These are phyloP conservation scores for Distichodus sexfasciatus DNA, from an alignment of 2,797 vertebrate species.

Conservation along the genomic window DNA sequence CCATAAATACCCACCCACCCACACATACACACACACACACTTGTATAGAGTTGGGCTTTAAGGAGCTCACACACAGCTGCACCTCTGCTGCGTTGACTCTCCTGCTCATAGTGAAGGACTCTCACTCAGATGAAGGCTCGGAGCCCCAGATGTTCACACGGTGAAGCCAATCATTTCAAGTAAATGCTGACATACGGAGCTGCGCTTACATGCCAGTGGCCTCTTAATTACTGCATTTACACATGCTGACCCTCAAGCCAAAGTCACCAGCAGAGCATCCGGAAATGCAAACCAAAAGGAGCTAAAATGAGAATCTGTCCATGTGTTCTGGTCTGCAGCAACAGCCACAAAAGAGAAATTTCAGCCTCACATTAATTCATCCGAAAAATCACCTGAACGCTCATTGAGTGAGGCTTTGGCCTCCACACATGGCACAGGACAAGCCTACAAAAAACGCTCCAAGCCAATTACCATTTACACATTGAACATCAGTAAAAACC, in stretches of 20 bases:
- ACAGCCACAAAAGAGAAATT: too few relatives aligned
- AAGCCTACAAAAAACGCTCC: too few relatives aligned
- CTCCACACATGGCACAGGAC: too few relatives aligned
- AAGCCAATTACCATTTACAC: too few relatives aligned
- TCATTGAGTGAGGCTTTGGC: too few relatives aligned
- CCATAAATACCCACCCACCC: too few relatives aligned
- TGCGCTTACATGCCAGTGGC: conserved; percentile 1
- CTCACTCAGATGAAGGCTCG: not conserved
- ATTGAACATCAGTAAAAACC: too few relatives aligned
- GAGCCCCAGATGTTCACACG: conserved; percentile 25
- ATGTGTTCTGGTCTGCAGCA: too few relatives aligned
- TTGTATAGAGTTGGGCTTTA: too few relatives aligned
- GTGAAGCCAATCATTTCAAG: conserved; percentile 21
- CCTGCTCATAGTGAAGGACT: conserved; percentile 4
- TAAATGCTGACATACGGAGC: conserved; percentile 9
- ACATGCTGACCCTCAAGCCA: not conserved
- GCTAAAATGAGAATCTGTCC: not conserved
- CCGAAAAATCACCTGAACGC: too few relatives aligned
- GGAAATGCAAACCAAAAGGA: not conserved
- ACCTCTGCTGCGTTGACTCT: not conserved
- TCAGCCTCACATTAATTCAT: too few relatives aligned
- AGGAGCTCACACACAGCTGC: not conserved
- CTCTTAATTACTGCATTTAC: conserved; percentile 19
- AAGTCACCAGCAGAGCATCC: not conserved
- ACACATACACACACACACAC: not conserved